These are phyloP conservation scores for Hyposmocoma kahamanoa DNA, from an alignment of 1,140 invertebrate genomes.

Conservation along the genomic window DNA sequence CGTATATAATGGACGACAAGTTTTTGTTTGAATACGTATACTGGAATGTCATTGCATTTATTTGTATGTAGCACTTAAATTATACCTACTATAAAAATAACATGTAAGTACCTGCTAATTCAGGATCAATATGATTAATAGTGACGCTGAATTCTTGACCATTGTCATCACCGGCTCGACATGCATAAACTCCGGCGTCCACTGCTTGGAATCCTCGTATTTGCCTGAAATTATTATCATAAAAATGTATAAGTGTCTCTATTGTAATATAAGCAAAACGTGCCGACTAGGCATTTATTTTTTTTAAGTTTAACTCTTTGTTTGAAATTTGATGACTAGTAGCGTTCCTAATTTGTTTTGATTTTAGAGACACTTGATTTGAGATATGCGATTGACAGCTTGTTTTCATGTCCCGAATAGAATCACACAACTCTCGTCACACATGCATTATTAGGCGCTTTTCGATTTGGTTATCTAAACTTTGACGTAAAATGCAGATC, in stretches of 20 bases:
- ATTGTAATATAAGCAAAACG: background rate
- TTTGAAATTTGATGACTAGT: too few relatives aligned
- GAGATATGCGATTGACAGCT: slow-evolving; percentile 36
- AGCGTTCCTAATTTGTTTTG: too few relatives aligned
- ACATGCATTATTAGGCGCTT: slow-evolving; percentile 44
- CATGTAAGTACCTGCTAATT: slow-evolving; percentile 26
- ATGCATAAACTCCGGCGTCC: slow-evolving; percentile 61
- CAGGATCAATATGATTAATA: slow-evolving; percentile 29
- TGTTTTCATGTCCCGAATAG: slow-evolving; percentile 46
- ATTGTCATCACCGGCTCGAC: slow-evolving; percentile 41
- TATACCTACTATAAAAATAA: too few relatives aligned
- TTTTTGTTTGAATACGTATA: too few relatives aligned
- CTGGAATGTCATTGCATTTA: too few relatives aligned
- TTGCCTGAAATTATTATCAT: slow-evolving; percentile 58
- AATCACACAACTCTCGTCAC: slow-evolving; percentile 24
- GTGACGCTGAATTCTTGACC: slow-evolving; percentile 41
- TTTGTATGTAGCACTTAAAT: too few relatives aligned
- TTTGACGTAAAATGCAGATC: too few relatives aligned
- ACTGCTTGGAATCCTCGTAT: slow-evolving; percentile 51
- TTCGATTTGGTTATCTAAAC: too few relatives aligned
- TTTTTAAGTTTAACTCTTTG: too few relatives aligned
- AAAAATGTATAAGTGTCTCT: background rate
- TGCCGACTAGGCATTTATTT: too few relatives aligned
- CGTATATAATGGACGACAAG: too few relatives aligned
- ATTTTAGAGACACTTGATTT: too few relatives aligned